phyloP scores from a whole-genome alignment of 2,797 vertebrate species.

The Petrocephalus schoutedeni region DNA sequence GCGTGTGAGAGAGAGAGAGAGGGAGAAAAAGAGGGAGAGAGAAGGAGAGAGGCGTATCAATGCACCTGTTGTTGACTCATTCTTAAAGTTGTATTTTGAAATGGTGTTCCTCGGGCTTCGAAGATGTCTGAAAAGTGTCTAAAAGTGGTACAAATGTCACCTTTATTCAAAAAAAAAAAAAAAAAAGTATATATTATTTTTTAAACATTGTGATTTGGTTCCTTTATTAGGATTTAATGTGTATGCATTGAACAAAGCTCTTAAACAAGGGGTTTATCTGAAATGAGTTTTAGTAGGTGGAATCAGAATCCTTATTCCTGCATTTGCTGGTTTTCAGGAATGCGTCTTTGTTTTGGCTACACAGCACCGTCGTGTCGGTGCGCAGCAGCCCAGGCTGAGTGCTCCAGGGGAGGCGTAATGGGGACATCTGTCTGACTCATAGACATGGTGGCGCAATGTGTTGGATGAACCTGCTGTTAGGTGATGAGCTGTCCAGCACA shows the following conservation, averaged over 20 bases:
- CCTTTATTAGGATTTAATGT: neutral
- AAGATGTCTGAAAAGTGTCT: neutral
- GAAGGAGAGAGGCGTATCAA: neutral
- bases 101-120: neutral
- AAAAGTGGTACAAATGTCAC: neutral
- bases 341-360: neutral
- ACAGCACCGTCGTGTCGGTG: neutral
- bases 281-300: neutral
- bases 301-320: neutral
- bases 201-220: neutral
- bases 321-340: neutral
- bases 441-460: neutral
- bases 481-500: neutral
- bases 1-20: neutral
- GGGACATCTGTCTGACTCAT: neutral
- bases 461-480: neutral
- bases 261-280: neutral
- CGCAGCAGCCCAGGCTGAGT: neutral
- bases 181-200: neutral
- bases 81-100: neutral
- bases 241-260: neutral
- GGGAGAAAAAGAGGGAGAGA: neutral
- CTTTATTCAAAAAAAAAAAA: neutral
- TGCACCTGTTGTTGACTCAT: constrained; percentile 19
- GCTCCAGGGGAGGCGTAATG: neutral